These are phyloP conservation scores for Sepioteuthis lessoniana DNA, from an alignment of 2,888 invertebrate genomes.

Conservation along the genomic window DNA sequence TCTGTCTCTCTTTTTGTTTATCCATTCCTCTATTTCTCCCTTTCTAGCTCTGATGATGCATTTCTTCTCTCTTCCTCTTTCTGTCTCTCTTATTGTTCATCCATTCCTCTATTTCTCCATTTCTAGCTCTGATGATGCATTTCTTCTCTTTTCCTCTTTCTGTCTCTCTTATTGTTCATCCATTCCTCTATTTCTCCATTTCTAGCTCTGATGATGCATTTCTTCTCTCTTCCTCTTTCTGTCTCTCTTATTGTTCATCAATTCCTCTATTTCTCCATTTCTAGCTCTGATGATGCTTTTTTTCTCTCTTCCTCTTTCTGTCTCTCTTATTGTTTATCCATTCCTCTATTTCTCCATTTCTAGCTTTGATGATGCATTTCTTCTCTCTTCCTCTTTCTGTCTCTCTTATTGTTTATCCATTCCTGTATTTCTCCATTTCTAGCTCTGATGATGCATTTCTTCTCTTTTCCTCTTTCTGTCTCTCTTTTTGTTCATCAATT, in stretches of 20 bases:
- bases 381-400: background rate
- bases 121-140: too few species aligned
- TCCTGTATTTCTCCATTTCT: background rate
- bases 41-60: too few species aligned
- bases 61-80: background rate
- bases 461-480: background rate
- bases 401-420: too few species aligned
- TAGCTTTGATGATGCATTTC: too few species aligned
- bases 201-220: too few species aligned
- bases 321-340: too few species aligned
- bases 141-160: background rate
- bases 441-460: too few species aligned
- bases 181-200: background rate
- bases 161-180: too few species aligned
- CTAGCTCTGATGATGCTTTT: too few species aligned
- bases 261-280: background rate
- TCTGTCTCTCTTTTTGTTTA: background rate
- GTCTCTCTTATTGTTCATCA: too few species aligned
- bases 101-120: background rate
- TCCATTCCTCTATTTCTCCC: too few species aligned
- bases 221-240: background rate
- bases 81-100: too few species aligned
- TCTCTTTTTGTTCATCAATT: background rate
- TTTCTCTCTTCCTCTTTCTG: background rate
- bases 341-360: background rate